Evolutionary conservation across 2,888 invertebrate genomes (phyloP).

Genomic region (Microctonus brassicae): DNA sequence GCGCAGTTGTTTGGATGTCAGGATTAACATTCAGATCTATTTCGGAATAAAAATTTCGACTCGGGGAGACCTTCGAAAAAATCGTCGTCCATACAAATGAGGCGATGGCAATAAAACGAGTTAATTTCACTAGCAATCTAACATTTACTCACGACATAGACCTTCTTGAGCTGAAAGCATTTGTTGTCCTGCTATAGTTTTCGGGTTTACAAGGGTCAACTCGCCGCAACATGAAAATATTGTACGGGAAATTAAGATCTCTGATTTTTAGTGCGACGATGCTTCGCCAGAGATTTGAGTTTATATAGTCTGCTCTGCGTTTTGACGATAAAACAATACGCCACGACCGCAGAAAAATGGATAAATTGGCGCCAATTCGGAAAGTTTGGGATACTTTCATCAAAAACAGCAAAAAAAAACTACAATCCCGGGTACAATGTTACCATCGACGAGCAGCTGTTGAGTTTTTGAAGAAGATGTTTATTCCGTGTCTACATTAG

Average conservation of each 20-base stretch:
- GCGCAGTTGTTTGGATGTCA: no score
- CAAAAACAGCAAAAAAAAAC: slow-evolving; percentile 40
- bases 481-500: slow-evolving; percentile 49
- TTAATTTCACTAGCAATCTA: no score
- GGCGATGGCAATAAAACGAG: no score
- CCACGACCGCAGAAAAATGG: slow-evolving; percentile 31
- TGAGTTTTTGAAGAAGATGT: slow-evolving; percentile 49
- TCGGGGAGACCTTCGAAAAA: no score
- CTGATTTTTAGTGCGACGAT: slow-evolving; percentile 38
- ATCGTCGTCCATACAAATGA: no score
- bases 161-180: slow-evolving; percentile 37
- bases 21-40: no score
- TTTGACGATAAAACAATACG: slow-evolving; percentile 46
- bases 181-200: slow-evolving; percentile 37
- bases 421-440: slow-evolving; percentile 44
- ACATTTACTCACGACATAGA: no score
- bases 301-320: slow-evolving; percentile 36
- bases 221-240: no score
- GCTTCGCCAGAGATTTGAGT: slow-evolving; percentile 39
- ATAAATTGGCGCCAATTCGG: slow-evolving; percentile 46
- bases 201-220: no score
- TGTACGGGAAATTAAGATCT: background rate
- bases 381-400: slow-evolving; percentile 49
- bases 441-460: slow-evolving; percentile 52
- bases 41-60: no score